Evolutionary conservation across 2,797 vertebrate genomes (phyloP), one percentile per base, ranked within the genome.

Genomic region (Garrulus glandarius): DNA sequence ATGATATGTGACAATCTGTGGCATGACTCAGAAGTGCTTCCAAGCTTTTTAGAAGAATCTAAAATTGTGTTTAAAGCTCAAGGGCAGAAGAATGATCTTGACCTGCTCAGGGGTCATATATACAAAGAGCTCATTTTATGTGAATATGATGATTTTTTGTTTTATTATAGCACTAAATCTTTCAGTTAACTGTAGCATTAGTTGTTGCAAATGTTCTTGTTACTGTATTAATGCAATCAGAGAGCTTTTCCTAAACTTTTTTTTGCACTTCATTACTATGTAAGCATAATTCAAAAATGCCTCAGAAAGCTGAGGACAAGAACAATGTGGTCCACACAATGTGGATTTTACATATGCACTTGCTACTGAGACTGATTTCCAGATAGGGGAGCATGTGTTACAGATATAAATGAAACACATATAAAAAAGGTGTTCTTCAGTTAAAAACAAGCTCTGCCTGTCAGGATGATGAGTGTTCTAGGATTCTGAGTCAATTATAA

Each of bases 371-470:
- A 68, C 92, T 78, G 93, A 92, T 95, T 89, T 94, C 93, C 87
- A 71, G 83, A 90, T 93, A 96, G 84, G 18, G 84, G 80, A 92
- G 84, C 83, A 82, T 87, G 92, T 94, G 93, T 90, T 95, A 84
- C 64, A 84, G 93, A 83, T 95, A 90, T 68, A 96, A 94, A 91
- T 92, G 92, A 91, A 95, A 88, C 90, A 91, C 85, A 77, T 72
- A 94, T 32, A 77, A 89, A 84, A 80, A 87, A 82, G 68, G 83
- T 92, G 75, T 94, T 96, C 94, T 93, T 87, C 76, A 61, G 94
- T 92, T 93, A 94, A 93, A 95, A 95, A 84, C 90, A 94, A 94
- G 87, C 87, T 93, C 87, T 95, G 74, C 86, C 87, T 95, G 89
- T 92, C 95, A 95, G 87, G 61, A 89, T 94, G 84, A 90, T 93